Conservation (phyloP, 1,140 invertebrate species). For the Leptestheria dahalacensis region DNA sequence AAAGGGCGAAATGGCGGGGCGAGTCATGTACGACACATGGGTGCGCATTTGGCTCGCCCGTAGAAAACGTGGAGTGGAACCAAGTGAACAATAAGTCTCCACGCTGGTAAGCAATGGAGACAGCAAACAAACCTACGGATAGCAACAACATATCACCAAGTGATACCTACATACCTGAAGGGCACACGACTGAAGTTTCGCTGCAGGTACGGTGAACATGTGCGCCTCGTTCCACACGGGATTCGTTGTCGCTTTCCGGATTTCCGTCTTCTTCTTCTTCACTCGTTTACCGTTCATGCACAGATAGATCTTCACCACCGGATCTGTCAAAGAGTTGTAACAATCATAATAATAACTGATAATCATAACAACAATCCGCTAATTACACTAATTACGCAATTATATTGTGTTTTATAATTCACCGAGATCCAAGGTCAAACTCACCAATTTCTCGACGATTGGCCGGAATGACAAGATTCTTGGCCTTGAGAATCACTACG, state of each 20-base stretch:
- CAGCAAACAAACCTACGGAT: too few relatives aligned
- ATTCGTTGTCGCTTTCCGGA: conserved; percentile 66
- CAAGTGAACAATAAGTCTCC: too few relatives aligned
- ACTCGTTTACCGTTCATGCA: conserved; percentile 65
- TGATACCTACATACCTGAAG: conserved; percentile 60
- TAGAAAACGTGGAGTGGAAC: too few relatives aligned
- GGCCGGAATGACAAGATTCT: conserved; percentile 53
- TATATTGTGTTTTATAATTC: too few relatives aligned
- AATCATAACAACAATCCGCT: conserved; percentile 24
- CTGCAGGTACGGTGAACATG: conserved; percentile 66
- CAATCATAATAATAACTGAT: neutral
- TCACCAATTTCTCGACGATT: conserved; percentile 44
- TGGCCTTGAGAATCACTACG: conserved; percentile 63
- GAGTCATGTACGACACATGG: too few relatives aligned
- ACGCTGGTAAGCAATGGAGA: too few relatives aligned
- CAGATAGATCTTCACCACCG: conserved; percentile 80
- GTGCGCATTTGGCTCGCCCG: too few relatives aligned
- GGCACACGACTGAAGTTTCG: conserved; percentile 46
- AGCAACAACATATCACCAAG: too few relatives aligned
- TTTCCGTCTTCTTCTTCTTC: conserved; percentile 86
- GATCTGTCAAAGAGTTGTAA: conserved; percentile 37
- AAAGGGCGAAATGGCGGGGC: too few relatives aligned
- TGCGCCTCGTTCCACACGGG: conserved; percentile 93
- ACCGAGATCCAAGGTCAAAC: neutral
- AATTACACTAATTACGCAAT: conserved; percentile 6